Evolutionary conservation across 2,888 invertebrate genomes (phyloP).

Genomic region (Calameuta filiformis): DNA sequence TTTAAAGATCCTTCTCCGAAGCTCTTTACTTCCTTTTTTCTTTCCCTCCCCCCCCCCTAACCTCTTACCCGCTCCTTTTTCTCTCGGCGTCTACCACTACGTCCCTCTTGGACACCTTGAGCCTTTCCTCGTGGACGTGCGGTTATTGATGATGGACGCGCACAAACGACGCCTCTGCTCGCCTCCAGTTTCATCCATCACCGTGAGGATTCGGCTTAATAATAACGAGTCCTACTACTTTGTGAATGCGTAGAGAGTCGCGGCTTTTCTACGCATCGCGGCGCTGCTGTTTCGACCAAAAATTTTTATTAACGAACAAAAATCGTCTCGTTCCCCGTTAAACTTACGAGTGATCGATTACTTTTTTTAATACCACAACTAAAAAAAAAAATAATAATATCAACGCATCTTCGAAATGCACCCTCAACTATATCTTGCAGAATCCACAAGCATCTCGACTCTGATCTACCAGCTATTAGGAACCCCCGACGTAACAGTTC

Average conservation of each 20-base stretch:
- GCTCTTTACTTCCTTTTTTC: not conserved
- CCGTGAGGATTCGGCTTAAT: slow-evolving; percentile 8
- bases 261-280: no score
- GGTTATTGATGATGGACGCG: slow-evolving; percentile 48
- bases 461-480: not conserved
- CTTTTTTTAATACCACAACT: no score
- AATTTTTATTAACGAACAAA: no score
- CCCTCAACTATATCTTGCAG: no score
- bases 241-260: not conserved
- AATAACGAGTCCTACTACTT: not conserved
- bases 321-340: no score
- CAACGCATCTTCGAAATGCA: no score
- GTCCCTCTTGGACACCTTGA: no score
- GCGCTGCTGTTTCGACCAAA: no score
- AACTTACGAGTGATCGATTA: no score
- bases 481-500: slow-evolving; percentile 44
- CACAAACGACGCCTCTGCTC: slow-evolving; percentile 36
- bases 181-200: slow-evolving; percentile 28
- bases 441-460: no score
- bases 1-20: not conserved
- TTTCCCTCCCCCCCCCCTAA: not conserved
- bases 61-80: not conserved
- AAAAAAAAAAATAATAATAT: no score
- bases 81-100: no score
- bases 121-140: not conserved